These are phyloP conservation scores for Ramphastos sulfuratus DNA, from an alignment of 2,113 vertebrate genomes.

Conservation along the genomic window DNA sequence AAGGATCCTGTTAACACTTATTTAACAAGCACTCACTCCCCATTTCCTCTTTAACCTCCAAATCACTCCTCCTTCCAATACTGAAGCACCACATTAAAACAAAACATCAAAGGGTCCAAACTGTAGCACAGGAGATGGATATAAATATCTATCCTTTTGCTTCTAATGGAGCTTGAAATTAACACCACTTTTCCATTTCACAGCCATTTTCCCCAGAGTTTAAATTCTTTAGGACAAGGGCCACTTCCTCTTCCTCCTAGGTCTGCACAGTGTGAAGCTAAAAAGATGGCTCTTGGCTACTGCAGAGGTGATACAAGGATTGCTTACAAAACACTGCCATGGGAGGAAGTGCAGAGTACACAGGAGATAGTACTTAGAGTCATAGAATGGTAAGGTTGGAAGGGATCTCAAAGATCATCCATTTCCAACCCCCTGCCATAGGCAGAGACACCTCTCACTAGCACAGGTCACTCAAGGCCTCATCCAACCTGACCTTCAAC, in stretches of 20 bases:
- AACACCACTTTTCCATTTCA: not conserved
- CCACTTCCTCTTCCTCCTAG: not conserved
- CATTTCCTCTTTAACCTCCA: not conserved
- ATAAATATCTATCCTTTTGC: constrained; percentile 13
- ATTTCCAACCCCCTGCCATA: too few relatives aligned
- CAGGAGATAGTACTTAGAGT: not conserved
- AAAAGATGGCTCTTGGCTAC: not conserved
- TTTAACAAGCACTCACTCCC: not conserved
- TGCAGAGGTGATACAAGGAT: not conserved
- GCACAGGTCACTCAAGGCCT: too few relatives aligned
- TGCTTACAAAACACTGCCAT: not conserved
- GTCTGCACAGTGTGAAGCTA: not conserved
- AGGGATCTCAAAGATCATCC: too few relatives aligned
- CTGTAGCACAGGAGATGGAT: not conserved
- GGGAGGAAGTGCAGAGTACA: not conserved
- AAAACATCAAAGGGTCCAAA: not conserved
- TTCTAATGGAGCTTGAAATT: constrained; percentile 49
- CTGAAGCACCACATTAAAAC: not conserved
- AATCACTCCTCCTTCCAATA: not conserved
- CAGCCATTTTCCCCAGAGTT: not conserved
- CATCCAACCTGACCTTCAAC: too few relatives aligned
- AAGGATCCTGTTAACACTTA: not conserved
- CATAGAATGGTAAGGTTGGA: too few relatives aligned
- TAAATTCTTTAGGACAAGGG: not conserved
- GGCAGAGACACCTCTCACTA: too few relatives aligned